Evolutionary conservation across 2,797 vertebrate species (phyloP).

Genomic region (Sternotherus odoratus): DNA sequence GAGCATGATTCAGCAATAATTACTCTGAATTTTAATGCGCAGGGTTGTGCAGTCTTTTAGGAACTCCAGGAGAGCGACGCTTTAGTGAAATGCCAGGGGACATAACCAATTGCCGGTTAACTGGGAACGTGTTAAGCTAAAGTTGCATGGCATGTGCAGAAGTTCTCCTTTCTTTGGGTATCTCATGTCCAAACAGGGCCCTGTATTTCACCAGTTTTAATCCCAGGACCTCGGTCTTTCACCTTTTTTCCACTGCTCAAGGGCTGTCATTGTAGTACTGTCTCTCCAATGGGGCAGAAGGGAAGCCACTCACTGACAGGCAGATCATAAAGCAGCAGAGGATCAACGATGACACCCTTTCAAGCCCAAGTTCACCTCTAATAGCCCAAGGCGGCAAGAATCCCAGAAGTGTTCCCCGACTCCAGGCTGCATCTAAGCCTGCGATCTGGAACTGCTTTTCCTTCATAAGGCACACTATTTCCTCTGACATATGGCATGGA

Average conservation of each 20-base stretch:
- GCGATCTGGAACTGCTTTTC: rapidly evolving
- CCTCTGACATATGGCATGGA: neutral
- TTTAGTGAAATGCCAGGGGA: constrained; percentile 66
- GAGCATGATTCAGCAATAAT: constrained; percentile 40
- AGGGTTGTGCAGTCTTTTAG: constrained; percentile 39
- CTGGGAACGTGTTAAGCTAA: constrained; percentile 23
- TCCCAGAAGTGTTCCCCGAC: neutral
- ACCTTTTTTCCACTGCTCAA: too few species aligned
- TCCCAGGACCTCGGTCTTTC: neutral
- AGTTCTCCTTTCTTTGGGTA: neutral
- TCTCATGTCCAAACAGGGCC: neutral
- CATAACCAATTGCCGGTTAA: constrained; percentile 58
- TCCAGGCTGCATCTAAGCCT: neutral
- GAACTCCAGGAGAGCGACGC: constrained; percentile 58
- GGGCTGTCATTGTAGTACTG: neutral
- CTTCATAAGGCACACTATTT: neutral
- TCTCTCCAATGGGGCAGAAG: constrained; percentile 66
- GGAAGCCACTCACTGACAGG: neutral
- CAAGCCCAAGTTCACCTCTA: neutral
- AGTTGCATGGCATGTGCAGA: constrained; percentile 19
- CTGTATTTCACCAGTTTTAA: neutral
- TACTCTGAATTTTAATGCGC: constrained; percentile 68
- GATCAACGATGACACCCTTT: neutral
- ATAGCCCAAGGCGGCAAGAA: neutral
- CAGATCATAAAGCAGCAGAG: neutral